A percentile compares a stretch with the other conserved stretches of the same genome.
These are phyloP conservation scores for Patella ulyssiponensis DNA, from an alignment of 2,888 invertebrate genomes.

Conservation along the genomic window DNA sequence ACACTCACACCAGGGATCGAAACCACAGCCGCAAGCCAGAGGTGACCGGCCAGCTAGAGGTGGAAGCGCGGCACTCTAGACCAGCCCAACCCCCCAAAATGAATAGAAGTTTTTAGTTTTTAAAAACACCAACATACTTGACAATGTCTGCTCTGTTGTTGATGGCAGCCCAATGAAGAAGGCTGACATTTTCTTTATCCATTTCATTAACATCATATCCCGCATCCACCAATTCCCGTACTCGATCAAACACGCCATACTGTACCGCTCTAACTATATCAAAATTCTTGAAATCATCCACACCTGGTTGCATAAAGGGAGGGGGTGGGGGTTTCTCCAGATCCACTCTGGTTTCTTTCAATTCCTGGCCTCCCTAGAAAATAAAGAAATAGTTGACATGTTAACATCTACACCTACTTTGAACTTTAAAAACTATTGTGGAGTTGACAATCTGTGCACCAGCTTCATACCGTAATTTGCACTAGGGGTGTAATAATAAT, in stretches of 20 bases:
- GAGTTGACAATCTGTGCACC: too few species aligned
- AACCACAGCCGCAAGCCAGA: too few species aligned
- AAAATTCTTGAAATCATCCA: conserved; percentile 61
- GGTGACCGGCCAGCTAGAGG: too few species aligned
- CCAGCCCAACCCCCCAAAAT: too few species aligned
- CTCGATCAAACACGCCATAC: conserved; percentile 86
- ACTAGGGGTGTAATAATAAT: too few species aligned
- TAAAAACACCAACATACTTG: conserved; percentile 71
- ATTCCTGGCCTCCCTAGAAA: conserved; percentile 21
- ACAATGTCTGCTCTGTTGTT: conserved; percentile 96
- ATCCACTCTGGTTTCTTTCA: conserved; percentile 9
- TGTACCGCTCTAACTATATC: conserved; percentile 79
- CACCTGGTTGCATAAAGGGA: conserved; percentile 36
- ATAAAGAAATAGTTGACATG: not conserved
- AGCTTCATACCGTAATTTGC: too few species aligned
- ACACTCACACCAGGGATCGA: too few species aligned
- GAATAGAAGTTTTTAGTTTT: not conserved
- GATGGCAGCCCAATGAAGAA: conserved; percentile 99
- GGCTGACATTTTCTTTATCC: conserved; percentile 94
- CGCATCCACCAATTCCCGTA: conserved; percentile 86
- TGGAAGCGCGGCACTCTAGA: too few species aligned
- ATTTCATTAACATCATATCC: conserved; percentile 92
- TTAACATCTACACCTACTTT: too few species aligned
- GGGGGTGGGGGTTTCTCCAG: conserved; percentile 30
- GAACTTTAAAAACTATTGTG: too few species aligned